phyloP scores from a whole-genome alignment of 2,888 invertebrate genomes.

The Standfussiana lucernea region DNA sequence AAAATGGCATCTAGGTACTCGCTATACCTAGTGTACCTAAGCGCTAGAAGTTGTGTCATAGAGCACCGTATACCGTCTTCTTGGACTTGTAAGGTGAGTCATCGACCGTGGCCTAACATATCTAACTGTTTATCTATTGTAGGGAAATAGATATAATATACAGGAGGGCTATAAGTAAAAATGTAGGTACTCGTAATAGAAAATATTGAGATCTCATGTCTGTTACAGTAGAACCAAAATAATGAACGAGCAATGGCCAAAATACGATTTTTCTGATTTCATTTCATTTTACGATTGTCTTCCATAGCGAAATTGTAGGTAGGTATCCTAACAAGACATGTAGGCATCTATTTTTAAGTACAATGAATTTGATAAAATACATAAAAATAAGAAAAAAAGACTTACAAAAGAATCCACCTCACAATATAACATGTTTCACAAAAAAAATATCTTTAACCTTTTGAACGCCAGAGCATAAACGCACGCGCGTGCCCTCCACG shows the following conservation, averaged over 20 bases:
- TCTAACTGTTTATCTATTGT: conserved; percentile 3
- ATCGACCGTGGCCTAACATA: neutral
- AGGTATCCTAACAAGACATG: no score
- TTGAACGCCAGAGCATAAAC: no score
- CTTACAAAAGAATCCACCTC: conserved; percentile 80
- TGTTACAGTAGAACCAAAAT: neutral
- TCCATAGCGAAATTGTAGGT: no score
- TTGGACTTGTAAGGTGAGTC: conserved; percentile 1
- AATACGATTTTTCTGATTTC: neutral
- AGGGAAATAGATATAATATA: neutral
- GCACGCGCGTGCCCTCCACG: no score
- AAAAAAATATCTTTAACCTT: conserved; percentile 27
- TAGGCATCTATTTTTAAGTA: neutral
- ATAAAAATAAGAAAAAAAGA: neutral
- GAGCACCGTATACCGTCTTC: conserved; percentile 7
- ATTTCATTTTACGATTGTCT: no score
- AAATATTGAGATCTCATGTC: neutral
- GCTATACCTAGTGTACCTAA: neutral
- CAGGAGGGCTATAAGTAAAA: neutral
- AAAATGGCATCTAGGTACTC: neutral
- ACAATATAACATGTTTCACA: conserved; percentile 78
- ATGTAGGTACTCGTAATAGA: neutral
- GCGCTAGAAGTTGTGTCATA: neutral
- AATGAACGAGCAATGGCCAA: neutral
- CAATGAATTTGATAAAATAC: neutral